A percentile compares a stretch with the other conserved stretches of the same genome.
phyloP scores from a whole-genome alignment of 1,140 invertebrate genomes.

The Homarus americanus region DNA sequence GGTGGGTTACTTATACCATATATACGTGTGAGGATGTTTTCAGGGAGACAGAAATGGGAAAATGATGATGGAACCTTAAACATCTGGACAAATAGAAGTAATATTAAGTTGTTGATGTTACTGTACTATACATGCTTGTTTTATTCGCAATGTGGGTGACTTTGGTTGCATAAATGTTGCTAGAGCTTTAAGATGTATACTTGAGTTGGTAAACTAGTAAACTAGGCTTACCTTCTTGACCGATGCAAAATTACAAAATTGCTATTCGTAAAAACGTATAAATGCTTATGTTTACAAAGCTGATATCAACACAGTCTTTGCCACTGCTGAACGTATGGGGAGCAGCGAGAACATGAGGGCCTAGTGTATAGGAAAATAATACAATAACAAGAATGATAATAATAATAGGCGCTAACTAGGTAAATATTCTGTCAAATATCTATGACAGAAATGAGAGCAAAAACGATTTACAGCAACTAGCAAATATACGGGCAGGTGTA shows the following conservation, averaged over 20 bases:
- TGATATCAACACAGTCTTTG: not conserved
- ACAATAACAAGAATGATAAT: too few species aligned
- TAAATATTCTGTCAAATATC: not conserved
- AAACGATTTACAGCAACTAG: constrained; percentile 1
- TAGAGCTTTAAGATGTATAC: not conserved
- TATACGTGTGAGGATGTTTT: too few species aligned
- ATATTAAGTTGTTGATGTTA: too few species aligned
- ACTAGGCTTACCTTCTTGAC: not conserved
- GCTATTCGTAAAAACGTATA: not conserved
- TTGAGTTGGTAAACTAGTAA: not conserved
- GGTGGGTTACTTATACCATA: too few species aligned
- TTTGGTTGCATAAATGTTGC: not conserved
- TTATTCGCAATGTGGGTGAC: not conserved
- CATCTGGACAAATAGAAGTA: too few species aligned
- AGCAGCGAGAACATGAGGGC: not conserved
- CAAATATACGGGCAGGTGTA: not conserved
- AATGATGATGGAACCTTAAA: too few species aligned
- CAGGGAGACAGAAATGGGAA: too few species aligned
- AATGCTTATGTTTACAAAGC: not conserved
- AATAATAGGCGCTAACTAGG: constrained; percentile 3
- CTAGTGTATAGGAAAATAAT: not conserved
- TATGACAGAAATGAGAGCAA: not conserved
- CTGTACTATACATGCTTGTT: not conserved
- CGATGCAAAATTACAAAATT: not conserved
- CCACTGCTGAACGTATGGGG: not conserved